A percentile compares a stretch with the other conserved stretches of the same genome.
Conservation (phyloP, 2,113 vertebrate genomes). For the Xiphophorus couchianus region DNA sequence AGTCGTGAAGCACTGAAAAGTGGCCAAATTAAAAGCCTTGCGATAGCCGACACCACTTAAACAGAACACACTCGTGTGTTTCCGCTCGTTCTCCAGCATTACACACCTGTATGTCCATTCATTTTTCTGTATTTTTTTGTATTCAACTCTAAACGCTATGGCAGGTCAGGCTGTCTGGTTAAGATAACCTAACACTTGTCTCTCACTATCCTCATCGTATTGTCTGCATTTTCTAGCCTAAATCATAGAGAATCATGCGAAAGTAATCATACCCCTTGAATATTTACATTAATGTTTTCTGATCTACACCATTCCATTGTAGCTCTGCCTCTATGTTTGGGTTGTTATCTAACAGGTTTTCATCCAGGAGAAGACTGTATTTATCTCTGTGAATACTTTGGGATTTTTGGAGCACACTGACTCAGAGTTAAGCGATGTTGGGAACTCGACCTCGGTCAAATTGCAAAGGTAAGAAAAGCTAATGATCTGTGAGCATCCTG, state of each 20-base stretch:
- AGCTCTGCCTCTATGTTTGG: not conserved
- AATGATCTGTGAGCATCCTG: slow-evolving; percentile 9
- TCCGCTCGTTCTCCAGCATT: not conserved
- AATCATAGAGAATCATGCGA: not conserved
- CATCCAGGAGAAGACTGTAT: not conserved
- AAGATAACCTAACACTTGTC: not conserved
- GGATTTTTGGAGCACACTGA: slow-evolving; percentile 16
- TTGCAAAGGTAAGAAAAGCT: slow-evolving; percentile 13
- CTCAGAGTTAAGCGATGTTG: slow-evolving; percentile 28
- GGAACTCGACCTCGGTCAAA: slow-evolving; percentile 5
- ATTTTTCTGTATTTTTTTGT: not conserved
- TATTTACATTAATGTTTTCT: not conserved
- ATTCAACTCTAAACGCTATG: not conserved
- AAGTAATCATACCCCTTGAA: not conserved
- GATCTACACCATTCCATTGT: not conserved
- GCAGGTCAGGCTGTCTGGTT: no score
- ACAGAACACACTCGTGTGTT: not conserved
- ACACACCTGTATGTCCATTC: not conserved
- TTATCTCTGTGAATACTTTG: not conserved
- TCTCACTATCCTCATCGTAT: not conserved
- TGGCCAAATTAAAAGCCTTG: slow-evolving; percentile 38
- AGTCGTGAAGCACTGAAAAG: slow-evolving; percentile 19
- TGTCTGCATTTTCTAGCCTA: not conserved
- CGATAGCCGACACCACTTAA: slow-evolving; percentile 16
- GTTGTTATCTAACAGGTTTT: not conserved